These are phyloP conservation scores for Himalopsyche anomala DNA, from an alignment of 2,888 invertebrate genomes.

Conservation along the genomic window DNA sequence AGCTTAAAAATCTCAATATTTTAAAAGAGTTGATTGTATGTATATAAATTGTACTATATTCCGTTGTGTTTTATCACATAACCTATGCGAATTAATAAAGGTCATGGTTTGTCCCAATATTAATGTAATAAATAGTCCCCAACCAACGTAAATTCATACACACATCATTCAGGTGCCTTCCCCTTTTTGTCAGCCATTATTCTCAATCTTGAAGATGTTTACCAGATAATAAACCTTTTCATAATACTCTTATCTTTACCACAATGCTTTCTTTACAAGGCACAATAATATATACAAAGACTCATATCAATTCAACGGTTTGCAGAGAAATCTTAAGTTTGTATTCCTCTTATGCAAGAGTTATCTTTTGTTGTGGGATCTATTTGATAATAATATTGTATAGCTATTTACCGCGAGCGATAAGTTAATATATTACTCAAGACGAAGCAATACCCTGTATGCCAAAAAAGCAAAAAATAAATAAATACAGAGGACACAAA, in stretches of 20 bases:
- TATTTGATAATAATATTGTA: conserved; percentile 56
- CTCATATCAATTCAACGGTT: conserved; percentile 58
- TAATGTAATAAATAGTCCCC: neutral
- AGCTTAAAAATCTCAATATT: no score
- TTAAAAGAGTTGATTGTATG: no score
- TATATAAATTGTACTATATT: no score
- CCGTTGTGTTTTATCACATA: no score
- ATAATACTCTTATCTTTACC: conserved; percentile 55
- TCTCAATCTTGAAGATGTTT: conserved; percentile 52
- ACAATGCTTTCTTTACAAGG: conserved; percentile 55
- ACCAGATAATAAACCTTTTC: conserved; percentile 56
- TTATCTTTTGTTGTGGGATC: conserved; percentile 50
- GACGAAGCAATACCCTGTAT: no score
- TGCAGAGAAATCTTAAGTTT: conserved; percentile 55
- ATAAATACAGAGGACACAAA: no score
- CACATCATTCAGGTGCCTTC: conserved; percentile 52
- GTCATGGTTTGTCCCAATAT: no score
- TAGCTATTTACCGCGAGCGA: neutral
- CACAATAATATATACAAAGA: conserved; percentile 60
- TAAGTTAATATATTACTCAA: neutral
- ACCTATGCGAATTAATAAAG: no score
- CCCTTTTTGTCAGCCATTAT: conserved; percentile 44
- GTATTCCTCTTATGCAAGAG: conserved; percentile 52
- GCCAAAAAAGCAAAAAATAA: no score
- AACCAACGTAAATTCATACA: neutral